Evolutionary conservation across 1,140 invertebrate species (phyloP), one percentile per base, ranked within the genome.

Genomic region (Phymastichus coffea): DNA sequence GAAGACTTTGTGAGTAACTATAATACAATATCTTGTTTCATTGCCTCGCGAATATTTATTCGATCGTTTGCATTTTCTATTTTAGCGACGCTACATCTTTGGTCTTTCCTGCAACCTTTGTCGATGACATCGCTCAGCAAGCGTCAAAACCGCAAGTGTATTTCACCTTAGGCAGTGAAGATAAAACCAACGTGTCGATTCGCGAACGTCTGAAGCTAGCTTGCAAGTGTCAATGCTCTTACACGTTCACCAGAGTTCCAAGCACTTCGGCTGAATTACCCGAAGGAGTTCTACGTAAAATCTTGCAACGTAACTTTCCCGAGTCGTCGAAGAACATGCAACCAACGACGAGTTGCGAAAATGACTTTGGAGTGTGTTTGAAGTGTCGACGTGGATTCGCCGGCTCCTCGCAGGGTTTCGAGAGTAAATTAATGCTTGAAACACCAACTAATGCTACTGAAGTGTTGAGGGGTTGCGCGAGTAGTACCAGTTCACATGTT

Each of bases 101-200:
- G 19, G n/a, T 9, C 6, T 56, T 26, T 12, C 30, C 44, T 1
- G 25, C n/a, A 9, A 47, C 14, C 3, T 30, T 56, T 3, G 43
- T n/a, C 3, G 30, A 56, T 1, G 38, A 40, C 14, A 6, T n/a
- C 1, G 9, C 25, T 2, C 37, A 38, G 22, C 56, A 41, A 30
- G 38, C 17, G 4, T 43, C 40, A 10, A 41, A 49, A 10, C 17
- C 40, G 9, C 71, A 84, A 59, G 89, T 91, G 1, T 78, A 88
- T n/a, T 91, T 91, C 69, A 88, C 88, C 9, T 76, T 91, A 12
- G 89, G 89, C n/a, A 88, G 88, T 47, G 85, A 90, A 70, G 88
- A 90, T 43, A 83, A 85, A 64, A 81, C 10, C 65, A 22, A 2
- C 19, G 4, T 14, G 3, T 33, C 83, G 41, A 52, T 57, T 14